Base-by-base conservation (phyloP, 2,113 vertebrate genomes). In the Amazona vittata region DNA sequence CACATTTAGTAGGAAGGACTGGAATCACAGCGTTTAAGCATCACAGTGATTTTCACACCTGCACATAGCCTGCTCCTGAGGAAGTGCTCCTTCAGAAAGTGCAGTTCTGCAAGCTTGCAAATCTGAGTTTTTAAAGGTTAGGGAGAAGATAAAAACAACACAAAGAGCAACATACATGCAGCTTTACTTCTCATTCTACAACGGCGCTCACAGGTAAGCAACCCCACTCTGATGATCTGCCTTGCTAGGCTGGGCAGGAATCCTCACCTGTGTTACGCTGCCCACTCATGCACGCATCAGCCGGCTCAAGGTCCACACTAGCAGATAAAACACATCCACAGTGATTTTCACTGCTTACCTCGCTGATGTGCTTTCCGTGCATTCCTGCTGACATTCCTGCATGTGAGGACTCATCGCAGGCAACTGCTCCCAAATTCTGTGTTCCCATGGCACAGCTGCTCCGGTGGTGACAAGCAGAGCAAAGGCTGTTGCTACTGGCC, bases 341-440 rank as follows among this genome's bases (percentile, higher is more conserved):
- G 19, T 2, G 52, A 35, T 60, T 26, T 15, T 59, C 53, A 41
- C 16, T 12, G 33, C 93, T 94, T 91, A 98, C 94, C 97, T 98
- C 11, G 5, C 92, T 37, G 82, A 43, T 0, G 16, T 73, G 60
- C 44, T 49, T 65, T 65, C 85, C 90, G 33, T 5, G 29, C 46
- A 5, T 60, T 94, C 35, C 81, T 44, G 80, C 29, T 10, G 39
- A 94, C 62, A 83, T 25, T 68, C 44, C 67, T 26, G 41, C 35
- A 19, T 10, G 29, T 7, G n/a, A n/a, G n/a, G 74, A 55, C 6
- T 64, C 53, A 11, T 62, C 13, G 95, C 86, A 33, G 62, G 37
- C 50, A 70, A 91, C 69, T 75, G 90, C 78, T 94, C 95, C 83
- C 84, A 33, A 46, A 59, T 31, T 20, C 70, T 5, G 80, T 15